These are phyloP conservation scores for Drosophila orosa DNA, from an alignment of 1,140 invertebrate genomes.

Conservation along the genomic window DNA sequence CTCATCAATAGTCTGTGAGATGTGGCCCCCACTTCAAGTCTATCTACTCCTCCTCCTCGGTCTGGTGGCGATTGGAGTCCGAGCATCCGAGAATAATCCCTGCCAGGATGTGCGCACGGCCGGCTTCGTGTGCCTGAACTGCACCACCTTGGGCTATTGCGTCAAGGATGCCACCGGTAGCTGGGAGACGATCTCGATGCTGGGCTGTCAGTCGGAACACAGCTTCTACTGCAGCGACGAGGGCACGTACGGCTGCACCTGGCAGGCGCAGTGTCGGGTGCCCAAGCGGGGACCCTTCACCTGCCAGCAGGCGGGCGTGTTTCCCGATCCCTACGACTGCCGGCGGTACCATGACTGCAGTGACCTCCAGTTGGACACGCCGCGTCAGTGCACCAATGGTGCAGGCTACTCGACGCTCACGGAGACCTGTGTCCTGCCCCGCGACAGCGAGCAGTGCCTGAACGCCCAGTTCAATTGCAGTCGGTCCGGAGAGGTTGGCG, in stretches of 20 bases:
- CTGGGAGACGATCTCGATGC: slow-evolving; percentile 66
- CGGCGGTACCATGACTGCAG: slow-evolving; percentile 80
- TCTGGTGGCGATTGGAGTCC: slow-evolving; percentile 1
- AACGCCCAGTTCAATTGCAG: slow-evolving; percentile 63
- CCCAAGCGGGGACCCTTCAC: slow-evolving; percentile 65
- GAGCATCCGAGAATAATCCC: slow-evolving; percentile 47
- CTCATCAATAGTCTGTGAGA: slow-evolving; percentile 36
- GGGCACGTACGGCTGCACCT: slow-evolving; percentile 63
- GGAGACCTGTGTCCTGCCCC: slow-evolving; percentile 53
- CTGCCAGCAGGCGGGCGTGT: slow-evolving; percentile 70
- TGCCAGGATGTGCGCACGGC: slow-evolving; percentile 57
- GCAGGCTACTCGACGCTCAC: slow-evolving; percentile 58
- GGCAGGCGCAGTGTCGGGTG: slow-evolving; percentile 53
- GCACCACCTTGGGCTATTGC: slow-evolving; percentile 65
- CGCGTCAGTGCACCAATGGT: slow-evolving; percentile 57
- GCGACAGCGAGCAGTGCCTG: slow-evolving; percentile 50
- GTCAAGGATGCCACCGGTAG: slow-evolving; percentile 30
- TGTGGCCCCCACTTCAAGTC: slow-evolving; percentile 24
- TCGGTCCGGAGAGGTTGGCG: slow-evolving; percentile 58
- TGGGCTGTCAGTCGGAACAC: slow-evolving; percentile 50
- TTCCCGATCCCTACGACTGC: slow-evolving; percentile 83
- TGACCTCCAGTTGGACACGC: slow-evolving; percentile 51
- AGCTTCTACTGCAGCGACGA: slow-evolving; percentile 76
- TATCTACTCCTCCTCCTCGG: slow-evolving; percentile 7
- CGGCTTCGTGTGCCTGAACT: slow-evolving; percentile 71